Percentiles rank a stretch among this genome's conserved stretches.
These are phyloP conservation scores for Varanus komodoensis DNA, from an alignment of 2,113 vertebrate species.

Conservation along the genomic window DNA sequence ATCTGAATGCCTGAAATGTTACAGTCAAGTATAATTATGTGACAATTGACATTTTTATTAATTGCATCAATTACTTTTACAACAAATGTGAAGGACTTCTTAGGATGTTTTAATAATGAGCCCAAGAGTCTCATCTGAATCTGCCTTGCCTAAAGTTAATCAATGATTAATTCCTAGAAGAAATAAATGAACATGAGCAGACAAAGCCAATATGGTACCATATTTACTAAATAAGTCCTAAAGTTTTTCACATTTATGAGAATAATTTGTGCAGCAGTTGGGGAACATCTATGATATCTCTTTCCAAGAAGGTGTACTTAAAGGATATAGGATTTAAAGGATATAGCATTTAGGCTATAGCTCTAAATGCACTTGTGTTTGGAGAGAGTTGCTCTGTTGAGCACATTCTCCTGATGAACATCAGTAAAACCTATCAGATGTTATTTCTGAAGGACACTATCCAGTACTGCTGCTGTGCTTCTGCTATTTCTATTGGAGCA, in stretches of 20 bases:
- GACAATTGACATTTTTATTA: slow-evolving; percentile 6
- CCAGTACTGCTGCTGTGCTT: no score
- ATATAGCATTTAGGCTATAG: no score
- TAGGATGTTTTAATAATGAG: slow-evolving; percentile 17
- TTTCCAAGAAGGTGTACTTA: background rate
- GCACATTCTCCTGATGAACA: background rate
- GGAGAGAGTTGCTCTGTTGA: background rate
- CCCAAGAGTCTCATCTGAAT: background rate
- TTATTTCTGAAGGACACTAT: background rate
- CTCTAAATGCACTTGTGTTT: background rate
- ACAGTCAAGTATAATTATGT: background rate
- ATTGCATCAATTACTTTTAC: slow-evolving; percentile 18
- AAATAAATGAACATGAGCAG: background rate
- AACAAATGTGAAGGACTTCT: background rate
- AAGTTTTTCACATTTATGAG: background rate
- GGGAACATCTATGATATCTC: background rate
- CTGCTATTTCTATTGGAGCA: no score
- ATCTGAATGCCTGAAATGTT: background rate
- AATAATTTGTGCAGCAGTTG: background rate
- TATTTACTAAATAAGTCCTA: background rate
- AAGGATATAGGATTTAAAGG: no score
- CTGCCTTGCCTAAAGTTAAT: background rate
- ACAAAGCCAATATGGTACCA: background rate
- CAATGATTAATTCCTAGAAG: background rate
- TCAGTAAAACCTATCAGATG: background rate